Conservation (phyloP, 2,888 invertebrate genomes). For the Parochlus steinenii region DNA sequence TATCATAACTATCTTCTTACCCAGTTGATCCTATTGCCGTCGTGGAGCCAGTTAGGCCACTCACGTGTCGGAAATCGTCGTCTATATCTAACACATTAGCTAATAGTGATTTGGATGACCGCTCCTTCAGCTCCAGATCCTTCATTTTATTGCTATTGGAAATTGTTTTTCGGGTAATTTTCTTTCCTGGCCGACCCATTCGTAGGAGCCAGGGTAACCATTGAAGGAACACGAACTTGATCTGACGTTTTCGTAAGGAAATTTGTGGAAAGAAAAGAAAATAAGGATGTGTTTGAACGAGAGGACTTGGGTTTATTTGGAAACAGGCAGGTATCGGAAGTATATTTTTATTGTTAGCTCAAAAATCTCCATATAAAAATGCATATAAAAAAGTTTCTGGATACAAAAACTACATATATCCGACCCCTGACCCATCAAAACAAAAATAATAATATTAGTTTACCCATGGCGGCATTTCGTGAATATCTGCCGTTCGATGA, state of each 20-base stretch:
- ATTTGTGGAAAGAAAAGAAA: constrained; percentile 1
- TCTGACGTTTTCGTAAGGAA: constrained; percentile 36
- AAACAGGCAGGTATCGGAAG: background rate
- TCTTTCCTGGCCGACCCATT: constrained; percentile 91
- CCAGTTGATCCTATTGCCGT: constrained; percentile 47
- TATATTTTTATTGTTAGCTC: too few relatives aligned
- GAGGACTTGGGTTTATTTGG: background rate
- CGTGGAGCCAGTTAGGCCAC: constrained; percentile 37
- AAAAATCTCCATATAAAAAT: too few relatives aligned
- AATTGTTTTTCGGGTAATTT: constrained; percentile 79
- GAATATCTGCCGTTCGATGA: constrained; percentile 90
- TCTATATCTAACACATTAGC: constrained; percentile 94
- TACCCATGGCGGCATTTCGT: constrained; percentile 95
- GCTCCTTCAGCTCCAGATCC: constrained; percentile 82
- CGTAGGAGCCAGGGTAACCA: constrained; percentile 95
- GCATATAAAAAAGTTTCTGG: background rate
- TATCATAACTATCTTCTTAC: constrained; percentile 27
- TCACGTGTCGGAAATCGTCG: constrained; percentile 74
- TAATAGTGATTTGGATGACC: constrained; percentile 82
- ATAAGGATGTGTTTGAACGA: background rate
- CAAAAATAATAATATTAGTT: constrained; percentile 27
- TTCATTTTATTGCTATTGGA: constrained; percentile 83
- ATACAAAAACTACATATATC: background rate
- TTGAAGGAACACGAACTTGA: constrained; percentile 86
- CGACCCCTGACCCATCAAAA: background rate